Conservation (phyloP, 1,140 invertebrate genomes). For the Copidosoma floridanum region DNA sequence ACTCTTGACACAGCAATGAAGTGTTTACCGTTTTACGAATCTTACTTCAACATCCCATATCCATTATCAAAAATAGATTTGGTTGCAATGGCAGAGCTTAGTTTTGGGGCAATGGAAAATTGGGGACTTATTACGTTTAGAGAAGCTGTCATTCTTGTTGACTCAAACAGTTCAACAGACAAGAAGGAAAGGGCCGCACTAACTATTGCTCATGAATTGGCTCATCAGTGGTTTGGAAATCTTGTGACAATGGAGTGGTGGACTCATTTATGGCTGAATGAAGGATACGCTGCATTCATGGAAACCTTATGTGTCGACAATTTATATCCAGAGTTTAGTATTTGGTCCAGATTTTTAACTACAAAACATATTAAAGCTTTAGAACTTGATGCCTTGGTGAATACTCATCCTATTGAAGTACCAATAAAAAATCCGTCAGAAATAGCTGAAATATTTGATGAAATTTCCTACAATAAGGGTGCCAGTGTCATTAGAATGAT, state of each 20-base stretch:
- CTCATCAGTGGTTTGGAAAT: slow-evolving; percentile 73
- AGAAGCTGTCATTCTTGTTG: slow-evolving; percentile 80
- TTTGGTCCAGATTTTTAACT: background rate
- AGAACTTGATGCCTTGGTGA: slow-evolving; percentile 1
- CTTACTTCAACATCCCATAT: slow-evolving; percentile 93
- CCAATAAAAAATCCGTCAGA: slow-evolving; percentile 53
- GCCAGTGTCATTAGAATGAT: slow-evolving; percentile 76
- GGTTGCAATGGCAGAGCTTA: slow-evolving; percentile 91
- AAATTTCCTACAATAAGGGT: slow-evolving; percentile 65
- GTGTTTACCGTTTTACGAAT: slow-evolving; percentile 88
- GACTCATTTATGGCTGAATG: slow-evolving; percentile 53
- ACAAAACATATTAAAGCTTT: background rate
- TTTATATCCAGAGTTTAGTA: slow-evolving; percentile 7
- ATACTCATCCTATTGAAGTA: slow-evolving; percentile 11
- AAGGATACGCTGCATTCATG: slow-evolving; percentile 56
- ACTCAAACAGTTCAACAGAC: slow-evolving; percentile 79
- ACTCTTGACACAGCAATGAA: slow-evolving; percentile 85
- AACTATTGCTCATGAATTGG: slow-evolving; percentile 84
- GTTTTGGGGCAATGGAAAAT: slow-evolving; percentile 93
- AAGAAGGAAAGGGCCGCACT: slow-evolving; percentile 84
- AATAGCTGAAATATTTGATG: slow-evolving; percentile 60
- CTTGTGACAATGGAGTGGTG: slow-evolving; percentile 64
- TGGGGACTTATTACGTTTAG: slow-evolving; percentile 86
- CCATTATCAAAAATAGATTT: slow-evolving; percentile 94
- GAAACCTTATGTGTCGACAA: slow-evolving; percentile 28